Evolutionary conservation across 1,140 invertebrate genomes (phyloP).

Genomic region (Helicoverpa armigera): DNA sequence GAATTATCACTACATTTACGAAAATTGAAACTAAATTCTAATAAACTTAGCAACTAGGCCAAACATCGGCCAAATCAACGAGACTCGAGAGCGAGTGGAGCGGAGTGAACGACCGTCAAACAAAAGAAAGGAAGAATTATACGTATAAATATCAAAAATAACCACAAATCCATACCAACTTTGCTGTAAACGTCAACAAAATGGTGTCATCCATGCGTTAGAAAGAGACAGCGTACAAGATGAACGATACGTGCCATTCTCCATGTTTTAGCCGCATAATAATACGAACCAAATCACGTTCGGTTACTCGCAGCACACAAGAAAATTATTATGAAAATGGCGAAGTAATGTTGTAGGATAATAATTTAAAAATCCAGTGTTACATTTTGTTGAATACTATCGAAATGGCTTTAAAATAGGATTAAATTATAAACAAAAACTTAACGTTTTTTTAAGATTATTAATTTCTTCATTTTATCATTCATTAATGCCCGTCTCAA

Average conservation of each 20-base stretch:
- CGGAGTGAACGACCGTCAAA: constrained; percentile 55
- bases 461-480: too few relatives aligned
- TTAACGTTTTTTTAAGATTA: too few relatives aligned
- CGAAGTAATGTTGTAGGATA: background rate
- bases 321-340: background rate
- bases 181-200: constrained; percentile 23
- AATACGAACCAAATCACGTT: background rate
- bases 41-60: constrained; percentile 48
- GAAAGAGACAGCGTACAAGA: background rate
- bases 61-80: constrained; percentile 48
- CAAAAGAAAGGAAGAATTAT: constrained; percentile 51
- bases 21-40: constrained; percentile 44
- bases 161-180: background rate
- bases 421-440: too few relatives aligned
- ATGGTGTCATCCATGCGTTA: background rate
- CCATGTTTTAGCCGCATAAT: background rate
- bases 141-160: background rate
- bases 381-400: too few relatives aligned
- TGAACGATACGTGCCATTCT: background rate
- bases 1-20: constrained; percentile 45
- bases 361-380: too few relatives aligned
- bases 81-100: constrained; percentile 47
- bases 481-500: too few relatives aligned
- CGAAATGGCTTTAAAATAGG: too few relatives aligned
- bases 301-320: background rate